A percentile compares a stretch with the other conserved stretches of the same genome.
Conservation (phyloP, 2,888 invertebrate species). For the Bimastos eiseni region DNA sequence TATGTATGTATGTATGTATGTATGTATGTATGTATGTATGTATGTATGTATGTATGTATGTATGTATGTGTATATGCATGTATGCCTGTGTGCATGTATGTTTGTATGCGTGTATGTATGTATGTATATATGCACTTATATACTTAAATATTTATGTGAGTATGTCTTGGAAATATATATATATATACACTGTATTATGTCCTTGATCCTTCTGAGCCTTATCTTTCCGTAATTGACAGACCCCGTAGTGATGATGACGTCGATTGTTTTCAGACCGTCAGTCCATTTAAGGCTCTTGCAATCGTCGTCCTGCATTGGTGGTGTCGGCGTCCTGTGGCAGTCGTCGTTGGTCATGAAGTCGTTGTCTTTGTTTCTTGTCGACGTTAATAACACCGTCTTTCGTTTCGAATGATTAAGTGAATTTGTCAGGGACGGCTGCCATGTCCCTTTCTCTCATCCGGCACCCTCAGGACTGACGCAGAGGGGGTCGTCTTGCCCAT, state of each 20-base stretch:
- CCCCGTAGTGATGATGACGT: neutral
- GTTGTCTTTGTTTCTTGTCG: neutral
- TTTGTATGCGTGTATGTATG: no score
- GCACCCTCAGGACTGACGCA: neutral
- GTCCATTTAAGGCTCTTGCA: neutral
- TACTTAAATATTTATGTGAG: no score
- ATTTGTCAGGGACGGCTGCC: neutral
- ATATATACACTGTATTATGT: no score
- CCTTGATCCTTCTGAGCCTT: no score
- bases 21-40: slow-evolving; percentile 27
- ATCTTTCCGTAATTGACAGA: neutral
- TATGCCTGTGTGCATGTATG: neutral
- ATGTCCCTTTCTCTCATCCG: neutral
- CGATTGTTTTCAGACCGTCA: neutral
- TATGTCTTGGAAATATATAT: no score
- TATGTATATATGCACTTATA: no score
- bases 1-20: slow-evolving; percentile 32
- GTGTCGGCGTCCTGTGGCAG: no score
- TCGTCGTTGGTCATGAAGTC: neutral
- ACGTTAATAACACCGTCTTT: neutral
- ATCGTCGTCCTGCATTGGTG: neutral
- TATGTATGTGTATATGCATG: neutral
- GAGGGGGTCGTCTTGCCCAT: neutral
- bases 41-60: neutral
- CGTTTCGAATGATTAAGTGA: neutral